Conservation (phyloP, 2,113 vertebrate species). For the Chrysochloris asiatica region DNA sequence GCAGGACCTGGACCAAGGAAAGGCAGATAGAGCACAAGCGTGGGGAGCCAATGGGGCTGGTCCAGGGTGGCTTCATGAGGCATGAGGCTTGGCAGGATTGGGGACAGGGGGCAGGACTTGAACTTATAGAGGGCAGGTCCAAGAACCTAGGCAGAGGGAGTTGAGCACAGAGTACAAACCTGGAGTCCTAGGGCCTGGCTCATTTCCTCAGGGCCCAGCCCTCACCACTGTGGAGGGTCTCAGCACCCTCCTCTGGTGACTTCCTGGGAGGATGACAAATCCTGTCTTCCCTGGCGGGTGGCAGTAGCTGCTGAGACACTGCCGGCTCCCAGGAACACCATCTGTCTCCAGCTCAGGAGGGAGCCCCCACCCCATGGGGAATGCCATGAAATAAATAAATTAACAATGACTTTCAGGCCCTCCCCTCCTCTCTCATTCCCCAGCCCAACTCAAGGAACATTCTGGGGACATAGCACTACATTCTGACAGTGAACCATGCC, state of each 20-base stretch:
- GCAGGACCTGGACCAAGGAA: background rate
- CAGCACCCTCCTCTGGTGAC: background rate
- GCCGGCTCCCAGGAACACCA: conserved; percentile 71
- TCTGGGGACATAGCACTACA: background rate
- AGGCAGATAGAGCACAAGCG: background rate
- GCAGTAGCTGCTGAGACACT: conserved; percentile 62
- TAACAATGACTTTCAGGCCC: conserved; percentile 61
- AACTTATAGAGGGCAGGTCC: background rate
- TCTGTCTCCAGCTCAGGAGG: conserved; percentile 63
- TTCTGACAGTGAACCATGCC: background rate
- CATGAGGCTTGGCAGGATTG: background rate
- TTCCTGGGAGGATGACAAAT: conserved; percentile 68
- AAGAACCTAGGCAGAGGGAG: background rate
- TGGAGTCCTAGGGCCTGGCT: background rate
- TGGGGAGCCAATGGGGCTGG: background rate
- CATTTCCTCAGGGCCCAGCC: background rate
- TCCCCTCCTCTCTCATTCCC: background rate
- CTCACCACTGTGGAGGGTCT: background rate
- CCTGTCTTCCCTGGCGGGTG: conserved; percentile 58
- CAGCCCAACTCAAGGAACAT: background rate
- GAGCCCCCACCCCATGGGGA: conserved; percentile 40
- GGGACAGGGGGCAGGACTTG: background rate
- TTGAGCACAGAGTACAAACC: background rate
- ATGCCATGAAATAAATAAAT: conserved; percentile 71
- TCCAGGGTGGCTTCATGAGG: background rate